phyloP scores from a whole-genome alignment of 1,140 invertebrate genomes.

The Neocloeon triangulifer region DNA sequence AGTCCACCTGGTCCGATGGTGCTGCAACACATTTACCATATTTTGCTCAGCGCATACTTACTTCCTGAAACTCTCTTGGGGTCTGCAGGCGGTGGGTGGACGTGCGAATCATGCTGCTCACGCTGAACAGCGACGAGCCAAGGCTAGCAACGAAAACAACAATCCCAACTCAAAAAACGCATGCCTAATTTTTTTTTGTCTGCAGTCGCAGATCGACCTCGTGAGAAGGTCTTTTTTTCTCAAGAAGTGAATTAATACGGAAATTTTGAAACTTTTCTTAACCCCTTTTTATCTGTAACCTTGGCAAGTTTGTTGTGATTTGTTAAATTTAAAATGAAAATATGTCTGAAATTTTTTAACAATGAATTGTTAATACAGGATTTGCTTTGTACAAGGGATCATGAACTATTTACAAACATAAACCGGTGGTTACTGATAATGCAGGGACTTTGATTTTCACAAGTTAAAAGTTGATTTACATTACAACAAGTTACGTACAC shows the following conservation, averaged over 20 bases:
- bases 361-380: neutral
- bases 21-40: neutral
- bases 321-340: neutral
- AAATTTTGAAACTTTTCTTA: neutral
- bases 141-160: slow-evolving; percentile 28
- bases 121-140: slow-evolving; percentile 36
- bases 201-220: no score
- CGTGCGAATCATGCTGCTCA: slow-evolving; percentile 48
- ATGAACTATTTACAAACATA: no score
- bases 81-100: slow-evolving; percentile 46
- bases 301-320: neutral
- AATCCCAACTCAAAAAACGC: neutral
- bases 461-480: no score
- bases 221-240: neutral
- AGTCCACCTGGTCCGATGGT: neutral
- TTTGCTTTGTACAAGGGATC: no score
- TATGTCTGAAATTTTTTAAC: neutral
- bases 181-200: neutral
- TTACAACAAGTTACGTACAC: no score
- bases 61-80: slow-evolving; percentile 47
- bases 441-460: no score
- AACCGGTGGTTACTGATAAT: no score
- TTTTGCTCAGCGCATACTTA: slow-evolving; percentile 18
- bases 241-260: neutral
- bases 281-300: neutral